phyloP scores from a whole-genome alignment of 2,888 invertebrate species.

The Campoplex capitator region DNA sequence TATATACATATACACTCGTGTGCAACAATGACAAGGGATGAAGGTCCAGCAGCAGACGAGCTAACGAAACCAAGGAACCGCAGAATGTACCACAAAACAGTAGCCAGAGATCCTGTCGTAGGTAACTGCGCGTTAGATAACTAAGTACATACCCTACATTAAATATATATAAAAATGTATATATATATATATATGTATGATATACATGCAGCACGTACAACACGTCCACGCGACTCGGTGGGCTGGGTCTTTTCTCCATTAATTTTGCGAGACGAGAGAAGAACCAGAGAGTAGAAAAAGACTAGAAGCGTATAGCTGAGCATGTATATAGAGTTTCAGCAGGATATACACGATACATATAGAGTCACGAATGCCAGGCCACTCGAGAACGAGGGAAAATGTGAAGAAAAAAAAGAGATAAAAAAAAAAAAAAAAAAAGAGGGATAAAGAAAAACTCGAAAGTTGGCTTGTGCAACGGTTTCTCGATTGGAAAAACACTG shows the following conservation, averaged over 20 bases:
- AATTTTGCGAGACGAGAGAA: conserved; percentile 66
- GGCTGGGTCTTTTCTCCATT: conserved; percentile 66
- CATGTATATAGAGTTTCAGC: conserved; percentile 20
- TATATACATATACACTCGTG: neutral
- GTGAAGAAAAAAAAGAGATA: conserved; percentile 23
- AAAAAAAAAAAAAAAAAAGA: neutral
- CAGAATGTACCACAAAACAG: conserved; percentile 55
- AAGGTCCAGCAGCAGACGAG: conserved; percentile 23
- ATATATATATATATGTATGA: conserved; percentile 25
- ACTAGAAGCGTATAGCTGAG: neutral
- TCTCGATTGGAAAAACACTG: conserved; percentile 68
- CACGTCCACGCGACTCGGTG: conserved; percentile 52
- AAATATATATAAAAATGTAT: conserved; percentile 42
- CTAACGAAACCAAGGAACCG: conserved; percentile 37
- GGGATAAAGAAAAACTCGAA: conserved; percentile 28
- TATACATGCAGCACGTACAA: conserved; percentile 30
- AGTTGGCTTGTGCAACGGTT: conserved; percentile 64
- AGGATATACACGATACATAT: conserved; percentile 10
- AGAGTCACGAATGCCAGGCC: conserved; percentile 55
- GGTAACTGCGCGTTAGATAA: conserved; percentile 43
- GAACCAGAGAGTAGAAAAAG: conserved; percentile 44
- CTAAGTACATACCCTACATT: conserved; percentile 32
- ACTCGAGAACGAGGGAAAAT: conserved; percentile 59
- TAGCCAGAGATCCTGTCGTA: conserved; percentile 45
- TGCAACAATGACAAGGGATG: conserved; percentile 3